A percentile compares a stretch with the other conserved stretches of the same genome.
Evolutionary conservation across 1,140 invertebrate genomes (phyloP).

Genomic region (fruit fly (Drosophila melanogaster)): Release_6_plus_ISO1_MT NT_033777.3:26102501-26103000

Average conservation of each 20-base stretch:
- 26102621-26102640: no score
- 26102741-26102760: constrained; percentile 8
- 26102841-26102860: constrained; percentile 82
- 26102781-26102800: constrained; percentile 80
- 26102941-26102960: constrained; percentile 73
- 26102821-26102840: constrained; percentile 83
- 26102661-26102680: no score
- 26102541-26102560: not conserved
- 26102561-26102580: no score
- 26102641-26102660: no score
- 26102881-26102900: constrained; percentile 81
- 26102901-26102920: constrained; percentile 74
- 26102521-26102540: constrained; percentile 12
- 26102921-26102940: constrained; percentile 81
- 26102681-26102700: no score
- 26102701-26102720: no score
- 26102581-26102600: no score
- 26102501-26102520: constrained; percentile 27
- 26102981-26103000: constrained; percentile 83
- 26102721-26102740: not conserved
- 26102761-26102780: constrained; percentile 38
- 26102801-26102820: constrained; percentile 83
- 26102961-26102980: constrained; percentile 82
- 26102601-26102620: no score
- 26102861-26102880: constrained; percentile 51